Evolutionary conservation across 2,113 vertebrate genomes (phyloP).

Genomic region (Boleophthalmus pectinirostris): DNA sequence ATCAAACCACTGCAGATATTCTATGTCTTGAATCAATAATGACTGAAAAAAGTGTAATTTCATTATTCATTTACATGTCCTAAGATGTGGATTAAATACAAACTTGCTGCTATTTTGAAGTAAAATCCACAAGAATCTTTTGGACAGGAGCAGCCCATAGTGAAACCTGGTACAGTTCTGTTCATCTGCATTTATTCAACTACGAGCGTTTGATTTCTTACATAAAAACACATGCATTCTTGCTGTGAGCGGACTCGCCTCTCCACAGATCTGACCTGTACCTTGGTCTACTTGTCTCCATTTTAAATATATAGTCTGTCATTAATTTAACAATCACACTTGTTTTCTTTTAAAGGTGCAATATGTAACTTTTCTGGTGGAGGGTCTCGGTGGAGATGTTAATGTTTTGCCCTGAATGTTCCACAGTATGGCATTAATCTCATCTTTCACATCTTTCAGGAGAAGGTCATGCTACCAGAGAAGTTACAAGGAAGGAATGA

Average conservation of each 20-base stretch:
- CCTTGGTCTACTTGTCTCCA: not conserved
- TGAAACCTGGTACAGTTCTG: too few species aligned
- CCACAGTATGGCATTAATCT: too few species aligned
- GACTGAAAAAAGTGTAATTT: not conserved
- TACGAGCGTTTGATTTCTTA: not conserved
- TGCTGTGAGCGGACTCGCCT: too few species aligned
- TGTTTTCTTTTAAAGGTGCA: too few species aligned
- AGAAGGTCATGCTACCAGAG: too few species aligned
- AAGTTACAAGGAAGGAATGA: too few species aligned
- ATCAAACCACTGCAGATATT: not conserved
- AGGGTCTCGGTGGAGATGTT: too few species aligned
- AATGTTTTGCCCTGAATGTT: too few species aligned
- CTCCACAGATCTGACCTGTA: not conserved
- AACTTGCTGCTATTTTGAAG: not conserved
- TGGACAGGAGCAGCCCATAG: too few species aligned
- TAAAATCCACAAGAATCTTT: not conserved
- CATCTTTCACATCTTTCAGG: too few species aligned
- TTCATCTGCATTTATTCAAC: not conserved
- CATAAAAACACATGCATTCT: not conserved
- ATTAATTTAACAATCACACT: not conserved
- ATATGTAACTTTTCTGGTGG: too few species aligned
- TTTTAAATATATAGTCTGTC: not conserved
- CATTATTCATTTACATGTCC: not conserved
- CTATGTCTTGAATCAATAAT: not conserved
- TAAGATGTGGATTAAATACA: not conserved